Conservation (phyloP, 2,797 vertebrate genomes). For the Capromys pilorides region DNA sequence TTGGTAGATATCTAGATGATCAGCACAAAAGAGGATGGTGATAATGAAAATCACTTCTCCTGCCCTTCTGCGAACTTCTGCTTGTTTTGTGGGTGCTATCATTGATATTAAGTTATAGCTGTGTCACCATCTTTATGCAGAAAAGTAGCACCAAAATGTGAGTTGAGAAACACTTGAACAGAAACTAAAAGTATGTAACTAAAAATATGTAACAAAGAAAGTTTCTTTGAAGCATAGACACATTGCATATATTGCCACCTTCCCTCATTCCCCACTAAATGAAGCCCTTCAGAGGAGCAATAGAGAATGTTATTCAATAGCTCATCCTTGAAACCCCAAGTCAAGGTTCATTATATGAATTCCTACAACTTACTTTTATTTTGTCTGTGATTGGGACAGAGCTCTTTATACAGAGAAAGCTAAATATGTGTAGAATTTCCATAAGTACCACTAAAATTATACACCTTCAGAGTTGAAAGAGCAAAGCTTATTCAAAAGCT, state of each 20-base stretch:
- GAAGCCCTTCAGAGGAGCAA: slow-evolving; percentile 15
- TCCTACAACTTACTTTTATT: slow-evolving; percentile 24
- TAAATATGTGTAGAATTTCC: slow-evolving; percentile 7
- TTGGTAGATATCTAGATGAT: slow-evolving; percentile 24
- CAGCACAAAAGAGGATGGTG: slow-evolving; percentile 65
- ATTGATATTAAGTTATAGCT: slow-evolving; percentile 78
- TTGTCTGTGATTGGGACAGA: background rate
- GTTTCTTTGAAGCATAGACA: slow-evolving; percentile 60
- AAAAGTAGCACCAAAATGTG: slow-evolving; percentile 72
- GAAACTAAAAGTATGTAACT: slow-evolving; percentile 27
- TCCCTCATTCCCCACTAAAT: slow-evolving; percentile 44
- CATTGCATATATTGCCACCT: background rate
- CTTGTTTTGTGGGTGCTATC: slow-evolving; percentile 62
- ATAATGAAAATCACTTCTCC: slow-evolving; percentile 69
- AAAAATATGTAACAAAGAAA: background rate
- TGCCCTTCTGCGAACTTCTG: slow-evolving; percentile 76
- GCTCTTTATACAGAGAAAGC: background rate
- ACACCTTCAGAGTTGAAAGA: background rate
- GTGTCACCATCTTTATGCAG: slow-evolving; percentile 72
- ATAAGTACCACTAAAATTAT: slow-evolving; percentile 3
- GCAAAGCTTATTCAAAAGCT: background rate
- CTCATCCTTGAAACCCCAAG: slow-evolving; percentile 1
- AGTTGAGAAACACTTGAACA: slow-evolving; percentile 78
- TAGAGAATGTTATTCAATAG: background rate
- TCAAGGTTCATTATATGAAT: slow-evolving; percentile 14